Evolutionary conservation across 1,140 invertebrate species (phyloP).

Genomic region (Psilanteris sp.): DNA sequence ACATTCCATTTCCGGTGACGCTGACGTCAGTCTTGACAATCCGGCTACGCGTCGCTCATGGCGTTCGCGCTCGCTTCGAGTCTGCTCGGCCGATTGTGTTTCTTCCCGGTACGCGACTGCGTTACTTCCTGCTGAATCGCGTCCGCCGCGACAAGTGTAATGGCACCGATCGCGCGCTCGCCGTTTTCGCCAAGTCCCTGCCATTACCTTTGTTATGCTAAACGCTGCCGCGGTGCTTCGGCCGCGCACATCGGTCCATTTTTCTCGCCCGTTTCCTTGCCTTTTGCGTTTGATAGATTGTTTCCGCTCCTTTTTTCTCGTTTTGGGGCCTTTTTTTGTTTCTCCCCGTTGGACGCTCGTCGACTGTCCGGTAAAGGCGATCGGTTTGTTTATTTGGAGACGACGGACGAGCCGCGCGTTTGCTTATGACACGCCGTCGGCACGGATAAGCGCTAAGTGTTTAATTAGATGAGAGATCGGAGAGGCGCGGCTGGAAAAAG

Average conservation of each 20-base stretch:
- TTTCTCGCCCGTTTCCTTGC: background rate
- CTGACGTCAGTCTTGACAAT: constrained; percentile 77
- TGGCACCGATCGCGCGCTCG: constrained; percentile 10
- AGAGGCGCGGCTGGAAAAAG: too few species aligned
- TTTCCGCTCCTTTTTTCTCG: too few species aligned
- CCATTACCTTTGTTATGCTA: constrained; percentile 21
- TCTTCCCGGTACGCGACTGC: constrained; percentile 50
- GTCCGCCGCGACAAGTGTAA: constrained; percentile 34
- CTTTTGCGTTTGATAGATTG: too few species aligned
- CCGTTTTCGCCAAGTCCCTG: constrained; percentile 9
- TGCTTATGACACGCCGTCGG: too few species aligned
- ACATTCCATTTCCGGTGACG: constrained; percentile 79
- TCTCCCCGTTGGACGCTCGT: too few species aligned
- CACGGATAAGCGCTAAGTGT: too few species aligned
- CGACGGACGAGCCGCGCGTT: too few species aligned
- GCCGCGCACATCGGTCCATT: background rate
- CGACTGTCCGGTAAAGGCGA: too few species aligned
- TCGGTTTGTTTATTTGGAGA: too few species aligned
- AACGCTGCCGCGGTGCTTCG: background rate
- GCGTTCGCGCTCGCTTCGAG: constrained; percentile 38
- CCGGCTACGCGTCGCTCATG: constrained; percentile 67
- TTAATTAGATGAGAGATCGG: too few species aligned
- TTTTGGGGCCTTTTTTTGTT: too few species aligned
- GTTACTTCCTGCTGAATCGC: constrained; percentile 37
- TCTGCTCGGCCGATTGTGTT: constrained; percentile 46